phyloP scores from a whole-genome alignment of 2,888 invertebrate genomes.

The Parnassius mnemosyne region DNA sequence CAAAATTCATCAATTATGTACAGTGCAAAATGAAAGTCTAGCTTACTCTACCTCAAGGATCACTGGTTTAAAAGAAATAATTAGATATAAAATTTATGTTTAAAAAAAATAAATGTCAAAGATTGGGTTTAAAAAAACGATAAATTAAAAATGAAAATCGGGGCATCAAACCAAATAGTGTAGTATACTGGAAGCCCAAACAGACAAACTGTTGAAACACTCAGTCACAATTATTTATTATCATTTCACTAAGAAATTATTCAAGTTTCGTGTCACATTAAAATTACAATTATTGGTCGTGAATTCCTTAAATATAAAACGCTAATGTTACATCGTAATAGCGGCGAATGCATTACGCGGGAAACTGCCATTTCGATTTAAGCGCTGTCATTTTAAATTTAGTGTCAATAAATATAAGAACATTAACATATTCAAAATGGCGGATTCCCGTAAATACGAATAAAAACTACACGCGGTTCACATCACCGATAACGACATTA shows the following conservation, averaged over 20 bases:
- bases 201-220: slow-evolving; percentile 74
- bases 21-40: slow-evolving; percentile 58
- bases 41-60: slow-evolving; percentile 44
- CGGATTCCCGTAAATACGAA: slow-evolving; percentile 52
- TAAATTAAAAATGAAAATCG: slow-evolving; percentile 34
- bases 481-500: slow-evolving; percentile 50
- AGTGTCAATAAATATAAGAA: slow-evolving; percentile 28
- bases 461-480: slow-evolving; percentile 55
- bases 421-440: slow-evolving; percentile 38
- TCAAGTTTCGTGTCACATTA: slow-evolving; percentile 63
- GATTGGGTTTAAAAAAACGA: slow-evolving; percentile 28
- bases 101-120: slow-evolving; percentile 24
- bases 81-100: slow-evolving; percentile 15
- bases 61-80: slow-evolving; percentile 52
- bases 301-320: slow-evolving; percentile 69
- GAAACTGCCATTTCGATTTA: slow-evolving; percentile 42
- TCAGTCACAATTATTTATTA: slow-evolving; percentile 74
- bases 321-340: slow-evolving; percentile 61
- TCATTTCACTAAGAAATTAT: slow-evolving; percentile 74
- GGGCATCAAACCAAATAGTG: slow-evolving; percentile 61
- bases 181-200: slow-evolving; percentile 77
- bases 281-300: slow-evolving; percentile 80
- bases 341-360: slow-evolving; percentile 50
- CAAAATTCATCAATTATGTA: slow-evolving; percentile 56
- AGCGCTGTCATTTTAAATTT: slow-evolving; percentile 26